These are phyloP conservation scores for Hemibagrus guttatus DNA, from an alignment of 2,797 vertebrate species.

Conservation along the genomic window DNA sequence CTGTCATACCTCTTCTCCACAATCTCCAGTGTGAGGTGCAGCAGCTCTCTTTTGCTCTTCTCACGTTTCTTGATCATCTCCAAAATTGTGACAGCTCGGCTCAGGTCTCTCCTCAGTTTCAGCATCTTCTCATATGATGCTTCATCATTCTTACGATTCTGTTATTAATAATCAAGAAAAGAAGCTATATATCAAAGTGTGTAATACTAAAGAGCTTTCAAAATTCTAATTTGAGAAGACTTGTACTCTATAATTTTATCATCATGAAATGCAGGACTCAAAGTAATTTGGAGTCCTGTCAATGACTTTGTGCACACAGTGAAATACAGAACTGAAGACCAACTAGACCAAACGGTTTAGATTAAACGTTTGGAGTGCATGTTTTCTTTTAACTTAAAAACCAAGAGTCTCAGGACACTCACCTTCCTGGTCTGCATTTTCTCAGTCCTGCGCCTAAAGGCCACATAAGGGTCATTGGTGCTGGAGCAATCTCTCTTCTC, in stretches of 20 bases:
- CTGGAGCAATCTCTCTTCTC: conserved; percentile 97
- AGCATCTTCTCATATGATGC: conserved; percentile 99
- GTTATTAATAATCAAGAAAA: conserved; percentile 23
- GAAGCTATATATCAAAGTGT: not conserved
- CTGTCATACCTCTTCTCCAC: conserved; percentile 93
- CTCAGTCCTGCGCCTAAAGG: conserved; percentile 95
- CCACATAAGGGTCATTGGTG: conserved; percentile 97
- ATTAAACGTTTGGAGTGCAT: not conserved
- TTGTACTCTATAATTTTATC: too few species aligned
- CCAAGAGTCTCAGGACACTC: conserved; percentile 42
- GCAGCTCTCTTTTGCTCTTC: conserved; percentile 95
- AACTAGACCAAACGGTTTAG: not conserved
- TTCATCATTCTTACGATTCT: conserved; percentile 99
- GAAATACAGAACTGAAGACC: not conserved
- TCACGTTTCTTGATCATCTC: conserved; percentile 99
- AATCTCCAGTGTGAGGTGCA: conserved; percentile 97
- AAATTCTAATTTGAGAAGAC: not conserved
- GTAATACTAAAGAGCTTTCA: not conserved
- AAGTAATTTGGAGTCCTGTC: not conserved
- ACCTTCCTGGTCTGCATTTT: conserved; percentile 99
- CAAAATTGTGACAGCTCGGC: conserved; percentile 95
- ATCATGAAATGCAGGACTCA: not conserved
- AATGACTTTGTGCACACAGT: too few species aligned
- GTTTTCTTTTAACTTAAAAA: not conserved
- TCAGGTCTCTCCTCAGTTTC: conserved; percentile 94